These are phyloP conservation scores for Rhagophthalmus giganteus DNA, from an alignment of 2,888 invertebrate genomes.

Conservation along the genomic window DNA sequence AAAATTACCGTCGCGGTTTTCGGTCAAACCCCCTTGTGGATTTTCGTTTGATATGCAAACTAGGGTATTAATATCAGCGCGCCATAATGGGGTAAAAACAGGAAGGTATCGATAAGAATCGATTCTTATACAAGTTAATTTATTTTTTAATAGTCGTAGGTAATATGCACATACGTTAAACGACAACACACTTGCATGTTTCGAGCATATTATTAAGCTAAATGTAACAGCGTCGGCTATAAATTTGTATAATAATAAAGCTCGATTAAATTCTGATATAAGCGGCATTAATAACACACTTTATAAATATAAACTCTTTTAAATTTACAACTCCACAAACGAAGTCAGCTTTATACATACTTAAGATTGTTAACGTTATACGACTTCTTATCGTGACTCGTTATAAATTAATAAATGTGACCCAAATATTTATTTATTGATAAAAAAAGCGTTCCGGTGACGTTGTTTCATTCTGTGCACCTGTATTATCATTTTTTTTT, in stretches of 20 bases:
- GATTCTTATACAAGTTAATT: constrained; percentile 44
- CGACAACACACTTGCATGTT: constrained; percentile 42
- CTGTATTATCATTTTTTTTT: neutral
- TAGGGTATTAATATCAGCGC: too few relatives aligned
- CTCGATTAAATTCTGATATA: constrained; percentile 40
- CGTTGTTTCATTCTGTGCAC: constrained; percentile 4
- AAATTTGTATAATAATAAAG: constrained; percentile 40
- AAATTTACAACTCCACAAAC: constrained; percentile 30
- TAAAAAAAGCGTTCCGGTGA: too few relatives aligned
- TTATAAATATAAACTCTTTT: constrained; percentile 38
- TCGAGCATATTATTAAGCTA: constrained; percentile 41
- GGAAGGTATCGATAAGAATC: constrained; percentile 8
- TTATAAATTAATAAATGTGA: constrained; percentile 28
- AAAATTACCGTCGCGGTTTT: too few relatives aligned
- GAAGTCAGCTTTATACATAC: constrained; percentile 22
- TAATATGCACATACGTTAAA: constrained; percentile 48
- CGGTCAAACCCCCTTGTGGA: too few relatives aligned
- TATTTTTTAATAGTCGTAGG: constrained; percentile 46
- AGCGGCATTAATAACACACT: constrained; percentile 40
- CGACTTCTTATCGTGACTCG: constrained; percentile 25
- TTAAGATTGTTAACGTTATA: constrained; percentile 19
- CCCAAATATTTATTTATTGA: constrained; percentile 27
- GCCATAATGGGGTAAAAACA: neutral
- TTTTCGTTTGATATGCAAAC: too few relatives aligned
- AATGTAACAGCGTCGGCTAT: constrained; percentile 35